Evolutionary conservation across 2,888 invertebrate species (phyloP).

Genomic region (Pristionchus arcanus): DNA sequence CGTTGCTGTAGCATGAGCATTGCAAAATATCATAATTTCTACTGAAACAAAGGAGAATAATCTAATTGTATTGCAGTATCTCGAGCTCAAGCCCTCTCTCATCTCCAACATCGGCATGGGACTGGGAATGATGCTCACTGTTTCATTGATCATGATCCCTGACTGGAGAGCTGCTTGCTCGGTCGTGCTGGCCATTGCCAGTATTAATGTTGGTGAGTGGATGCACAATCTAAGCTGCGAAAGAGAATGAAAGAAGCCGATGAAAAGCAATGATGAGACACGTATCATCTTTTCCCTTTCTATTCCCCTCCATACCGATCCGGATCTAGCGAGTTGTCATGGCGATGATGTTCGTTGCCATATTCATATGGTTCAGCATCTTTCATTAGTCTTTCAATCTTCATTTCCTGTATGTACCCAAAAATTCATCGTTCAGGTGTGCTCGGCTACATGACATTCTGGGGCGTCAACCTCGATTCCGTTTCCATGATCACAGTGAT

Average conservation of each 20-base stretch:
- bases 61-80: conserved; percentile 67
- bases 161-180: conserved; percentile 92
- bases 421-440: conserved; percentile 64
- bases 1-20: too few relatives aligned
- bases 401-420: too few relatives aligned
- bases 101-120: conserved; percentile 88
- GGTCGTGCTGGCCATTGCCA: conserved; percentile 93
- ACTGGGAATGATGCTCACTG: conserved; percentile 93
- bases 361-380: too few relatives aligned
- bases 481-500: conserved; percentile 97
- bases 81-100: conserved; percentile 77
- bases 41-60: neutral
- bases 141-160: conserved; percentile 94
- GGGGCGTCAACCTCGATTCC: conserved; percentile 85
- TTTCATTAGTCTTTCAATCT: too few relatives aligned
- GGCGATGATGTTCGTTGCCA: too few relatives aligned
- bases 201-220: conserved; percentile 74
- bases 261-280: too few relatives aligned
- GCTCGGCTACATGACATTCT: conserved; percentile 78
- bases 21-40: too few relatives aligned
- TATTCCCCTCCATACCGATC: too few relatives aligned
- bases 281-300: too few relatives aligned
- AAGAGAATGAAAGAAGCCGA: too few relatives aligned
- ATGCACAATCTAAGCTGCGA: too few relatives aligned
- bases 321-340: too few relatives aligned